These are phyloP conservation scores for Trachelus tabidus DNA, from an alignment of 2,888 invertebrate species.

Conservation along the genomic window DNA sequence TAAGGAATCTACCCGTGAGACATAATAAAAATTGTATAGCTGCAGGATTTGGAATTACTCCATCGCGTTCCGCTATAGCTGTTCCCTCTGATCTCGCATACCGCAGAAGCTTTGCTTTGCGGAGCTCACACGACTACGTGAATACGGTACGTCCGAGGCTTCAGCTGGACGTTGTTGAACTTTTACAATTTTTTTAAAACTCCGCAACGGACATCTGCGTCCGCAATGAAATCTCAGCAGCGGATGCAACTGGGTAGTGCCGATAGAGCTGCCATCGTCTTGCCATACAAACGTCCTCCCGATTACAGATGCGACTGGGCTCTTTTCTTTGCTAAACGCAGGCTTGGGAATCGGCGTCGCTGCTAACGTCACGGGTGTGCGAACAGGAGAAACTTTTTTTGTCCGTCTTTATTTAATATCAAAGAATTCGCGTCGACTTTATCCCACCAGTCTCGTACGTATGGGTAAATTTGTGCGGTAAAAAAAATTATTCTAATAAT, in stretches of 20 bases:
- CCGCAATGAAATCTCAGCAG: slow-evolving; percentile 41
- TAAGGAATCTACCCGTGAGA: not conserved
- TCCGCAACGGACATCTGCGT: slow-evolving; percentile 34
- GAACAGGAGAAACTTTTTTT: not conserved
- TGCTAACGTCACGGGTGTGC: not conserved
- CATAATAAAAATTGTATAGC: not conserved
- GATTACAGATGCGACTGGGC: slow-evolving; percentile 46
- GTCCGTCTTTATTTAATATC: not conserved
- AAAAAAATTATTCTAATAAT: not conserved
- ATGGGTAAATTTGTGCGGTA: not conserved
- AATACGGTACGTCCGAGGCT: no score
- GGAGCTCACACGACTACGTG: not conserved
- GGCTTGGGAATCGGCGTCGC: not conserved
- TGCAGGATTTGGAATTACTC: not conserved
- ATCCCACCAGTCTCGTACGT: not conserved
- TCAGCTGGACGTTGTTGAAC: not conserved
- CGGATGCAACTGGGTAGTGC: slow-evolving; percentile 39
- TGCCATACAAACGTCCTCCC: slow-evolving; percentile 62
- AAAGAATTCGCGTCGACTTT: not conserved
- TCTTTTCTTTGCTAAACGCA: slow-evolving; percentile 26
- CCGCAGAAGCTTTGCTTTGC: not conserved
- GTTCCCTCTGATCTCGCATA: not conserved
- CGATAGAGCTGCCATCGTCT: slow-evolving; percentile 64
- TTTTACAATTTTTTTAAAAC: slow-evolving; percentile 17
- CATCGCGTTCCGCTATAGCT: not conserved